Base-by-base conservation (phyloP, 2,888 invertebrate species). In the Drymonia ruficornis region DNA sequence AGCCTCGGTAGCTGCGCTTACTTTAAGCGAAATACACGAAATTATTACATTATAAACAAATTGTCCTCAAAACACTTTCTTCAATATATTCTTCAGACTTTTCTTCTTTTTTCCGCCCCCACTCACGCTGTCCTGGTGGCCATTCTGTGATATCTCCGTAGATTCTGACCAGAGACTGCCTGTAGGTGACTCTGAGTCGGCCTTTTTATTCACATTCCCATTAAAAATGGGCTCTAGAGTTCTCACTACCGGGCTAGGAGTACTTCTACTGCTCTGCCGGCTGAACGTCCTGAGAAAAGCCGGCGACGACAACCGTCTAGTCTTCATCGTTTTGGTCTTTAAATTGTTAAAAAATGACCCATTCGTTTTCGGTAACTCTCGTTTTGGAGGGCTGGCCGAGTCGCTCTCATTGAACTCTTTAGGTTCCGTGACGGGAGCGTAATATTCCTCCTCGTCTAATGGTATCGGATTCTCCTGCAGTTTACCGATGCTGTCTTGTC, bases 31-130 rank as follows among this genome's bases (percentile, higher is more conserved):
- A 44, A 51, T 69, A 72, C 61, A 72, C 61, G 53, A 72, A 66
- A 64, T 64, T 63, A 61, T 59, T 70, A 63, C 65, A 65, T 65
- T 65, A 67, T 53, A 23, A 63, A 65, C 71, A 63, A 57, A 76
- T 55, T 69, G 72, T 76, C 65, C 70, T 94, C 93, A 96, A 93
- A 97, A 97, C 80, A 97, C 95, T 93, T 96, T 96, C 73, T 95
- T 96, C 79, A 96, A 94, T 81, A 97, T 95, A 86, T 95, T 96
- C 83, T 95, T 96, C 66, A 97, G 93, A 75, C 95, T 94, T 77
- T 95, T 95, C 73, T 91, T 93, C 82, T 95, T 96, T 73, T 95
- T 95, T 58, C 82, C 75, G 31, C 81, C 76, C 53, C 76, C 76
- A 53, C 73, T 80, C 51, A 83, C 86, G 52, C 66, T 77, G 40